These are phyloP conservation scores for Butorides virescens DNA, from an alignment of 2,113 vertebrate genomes.

Conservation along the genomic window DNA sequence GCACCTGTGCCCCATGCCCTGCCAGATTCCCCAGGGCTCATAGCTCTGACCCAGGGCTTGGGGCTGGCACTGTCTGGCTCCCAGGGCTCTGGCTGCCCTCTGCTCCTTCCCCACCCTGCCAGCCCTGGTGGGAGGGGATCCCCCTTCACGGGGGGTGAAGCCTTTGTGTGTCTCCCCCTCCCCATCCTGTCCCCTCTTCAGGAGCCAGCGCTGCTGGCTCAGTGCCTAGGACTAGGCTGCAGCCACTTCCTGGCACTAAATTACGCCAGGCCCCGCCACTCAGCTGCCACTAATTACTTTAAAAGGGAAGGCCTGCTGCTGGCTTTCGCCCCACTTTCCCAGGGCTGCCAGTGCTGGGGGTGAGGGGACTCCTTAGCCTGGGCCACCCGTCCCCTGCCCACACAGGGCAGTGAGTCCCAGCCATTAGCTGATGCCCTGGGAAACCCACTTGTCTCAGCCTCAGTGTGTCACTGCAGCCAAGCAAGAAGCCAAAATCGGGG, in stretches of 20 bases:
- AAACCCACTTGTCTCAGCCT: neutral
- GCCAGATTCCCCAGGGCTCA: accelerated
- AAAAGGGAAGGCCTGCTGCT: constrained; percentile 19
- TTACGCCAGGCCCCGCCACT: neutral
- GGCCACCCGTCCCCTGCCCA: neutral
- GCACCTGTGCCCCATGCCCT: neutral
- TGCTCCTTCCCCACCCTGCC: neutral
- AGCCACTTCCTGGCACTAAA: neutral
- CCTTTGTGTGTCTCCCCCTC: neutral
- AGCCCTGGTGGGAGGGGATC: neutral
- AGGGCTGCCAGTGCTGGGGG: neutral
- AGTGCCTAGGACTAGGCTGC: neutral
- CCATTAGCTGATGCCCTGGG: neutral
- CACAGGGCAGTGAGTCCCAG: neutral
- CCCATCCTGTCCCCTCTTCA: neutral
- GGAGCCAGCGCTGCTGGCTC: neutral
- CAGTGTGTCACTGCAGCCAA: neutral
- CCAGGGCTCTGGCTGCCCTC: neutral
- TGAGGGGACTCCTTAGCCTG: neutral
- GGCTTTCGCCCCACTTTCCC: accelerated
- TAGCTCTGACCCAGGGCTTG: too few species aligned
- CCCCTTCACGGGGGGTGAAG: neutral
- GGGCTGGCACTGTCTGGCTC: neutral
- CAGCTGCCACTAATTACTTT: neutral
- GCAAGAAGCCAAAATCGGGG: neutral